Conservation (phyloP, 2,113 vertebrate genomes). For the Microcebus lehilahytsara region DNA sequence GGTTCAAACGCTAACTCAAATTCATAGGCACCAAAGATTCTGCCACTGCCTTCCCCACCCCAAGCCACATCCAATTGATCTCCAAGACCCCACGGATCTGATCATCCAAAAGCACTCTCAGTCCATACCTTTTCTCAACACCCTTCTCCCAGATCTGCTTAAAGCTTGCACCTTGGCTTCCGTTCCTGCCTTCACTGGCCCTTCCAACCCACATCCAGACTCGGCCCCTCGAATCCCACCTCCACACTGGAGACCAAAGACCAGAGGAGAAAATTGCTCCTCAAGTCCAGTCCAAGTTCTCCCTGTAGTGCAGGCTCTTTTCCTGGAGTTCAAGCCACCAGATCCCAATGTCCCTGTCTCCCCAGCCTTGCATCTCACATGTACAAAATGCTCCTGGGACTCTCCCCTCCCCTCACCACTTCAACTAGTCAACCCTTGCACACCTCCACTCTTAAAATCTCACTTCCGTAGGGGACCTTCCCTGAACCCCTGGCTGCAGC, state of each 20-base stretch:
- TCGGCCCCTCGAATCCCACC: neutral
- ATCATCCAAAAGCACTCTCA: neutral
- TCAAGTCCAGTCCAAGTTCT: no score
- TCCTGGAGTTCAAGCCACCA: neutral
- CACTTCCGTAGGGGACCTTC: neutral
- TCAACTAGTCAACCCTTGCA: neutral
- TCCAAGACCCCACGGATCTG: no score
- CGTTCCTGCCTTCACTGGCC: accelerated
- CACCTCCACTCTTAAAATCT: neutral
- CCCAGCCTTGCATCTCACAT: neutral
- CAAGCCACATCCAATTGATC: no score
- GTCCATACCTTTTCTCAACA: neutral
- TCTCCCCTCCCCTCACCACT: no score
- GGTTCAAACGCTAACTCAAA: neutral
- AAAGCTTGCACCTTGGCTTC: neutral
- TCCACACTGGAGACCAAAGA: neutral
- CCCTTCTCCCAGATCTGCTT: neutral
- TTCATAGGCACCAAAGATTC: neutral
- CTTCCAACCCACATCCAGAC: neutral
- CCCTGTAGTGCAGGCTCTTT: neutral
- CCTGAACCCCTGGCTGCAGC: neutral
- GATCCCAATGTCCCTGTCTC: neutral
- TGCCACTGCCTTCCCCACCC: neutral
- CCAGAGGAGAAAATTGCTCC: neutral
- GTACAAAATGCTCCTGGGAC: neutral